These are phyloP conservation scores for Ochropleura plecta DNA, from an alignment of 2,888 invertebrate species.

Conservation along the genomic window DNA sequence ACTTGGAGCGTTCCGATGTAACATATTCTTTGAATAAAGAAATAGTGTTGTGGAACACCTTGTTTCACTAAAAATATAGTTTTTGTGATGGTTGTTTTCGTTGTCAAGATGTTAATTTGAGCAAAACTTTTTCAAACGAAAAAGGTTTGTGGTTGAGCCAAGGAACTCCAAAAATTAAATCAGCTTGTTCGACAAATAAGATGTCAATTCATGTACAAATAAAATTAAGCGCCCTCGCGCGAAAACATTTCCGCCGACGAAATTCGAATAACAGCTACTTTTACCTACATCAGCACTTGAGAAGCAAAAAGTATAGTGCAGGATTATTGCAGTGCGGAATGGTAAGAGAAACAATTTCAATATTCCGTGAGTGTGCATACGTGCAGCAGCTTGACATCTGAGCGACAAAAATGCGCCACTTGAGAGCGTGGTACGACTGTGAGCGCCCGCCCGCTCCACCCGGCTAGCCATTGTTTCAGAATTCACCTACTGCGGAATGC, in stretches of 20 bases:
- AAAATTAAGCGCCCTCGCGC: conserved; percentile 17
- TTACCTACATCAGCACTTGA: conserved; percentile 33
- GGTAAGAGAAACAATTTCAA: conserved; percentile 60
- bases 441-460: conserved; percentile 33
- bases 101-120: not conserved
- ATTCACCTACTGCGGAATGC: conserved; percentile 59
- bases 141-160: not conserved
- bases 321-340: conserved; percentile 49
- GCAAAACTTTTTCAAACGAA: not conserved
- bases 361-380: conserved; percentile 63
- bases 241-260: conserved; percentile 26
- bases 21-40: conserved; percentile 18
- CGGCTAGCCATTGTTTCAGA: conserved; percentile 63
- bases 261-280: conserved; percentile 36
- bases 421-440: conserved; percentile 51
- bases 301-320: conserved; percentile 32
- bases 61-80: not conserved
- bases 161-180: conserved; percentile 22
- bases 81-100: not conserved
- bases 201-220: conserved; percentile 40
- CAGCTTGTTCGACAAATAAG: conserved; percentile 40
- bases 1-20: not conserved
- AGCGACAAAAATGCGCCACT: conserved; percentile 70
- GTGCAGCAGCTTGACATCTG: conserved; percentile 61
- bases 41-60: not conserved